A percentile compares a stretch with the other conserved stretches of the same genome.
Conservation (phyloP, 1,140 invertebrate species). For the Mycetomoellerius zeteki region DNA sequence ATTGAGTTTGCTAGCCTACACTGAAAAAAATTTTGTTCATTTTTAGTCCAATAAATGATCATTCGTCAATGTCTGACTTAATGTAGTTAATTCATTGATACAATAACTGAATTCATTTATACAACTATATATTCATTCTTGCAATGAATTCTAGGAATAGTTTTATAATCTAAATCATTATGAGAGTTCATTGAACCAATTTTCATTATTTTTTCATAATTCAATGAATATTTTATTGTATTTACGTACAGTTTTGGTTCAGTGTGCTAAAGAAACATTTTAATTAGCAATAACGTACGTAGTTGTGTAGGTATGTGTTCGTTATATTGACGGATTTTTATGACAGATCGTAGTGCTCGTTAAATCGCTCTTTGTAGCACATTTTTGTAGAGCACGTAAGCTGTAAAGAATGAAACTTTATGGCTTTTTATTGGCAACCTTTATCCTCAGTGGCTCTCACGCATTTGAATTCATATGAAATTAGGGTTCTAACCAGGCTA, state of each 20-base stretch:
- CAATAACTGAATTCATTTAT: no score
- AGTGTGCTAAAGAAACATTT: constrained; percentile 5
- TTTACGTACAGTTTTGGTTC: no score
- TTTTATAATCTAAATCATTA: no score
- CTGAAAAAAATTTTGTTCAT: no score
- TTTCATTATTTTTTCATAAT: no score
- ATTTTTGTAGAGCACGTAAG: constrained; percentile 4
- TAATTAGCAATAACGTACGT: constrained; percentile 18
- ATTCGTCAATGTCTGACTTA: no score
- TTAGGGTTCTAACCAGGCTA: neutral
- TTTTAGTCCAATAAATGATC: no score
- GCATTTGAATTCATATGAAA: constrained; percentile 20
- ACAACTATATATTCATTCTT: no score
- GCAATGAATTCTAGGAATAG: no score
- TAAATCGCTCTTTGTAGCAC: constrained; percentile 12
- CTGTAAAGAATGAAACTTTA: constrained; percentile 36
- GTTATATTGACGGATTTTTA: constrained; percentile 46
- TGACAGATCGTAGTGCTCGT: constrained; percentile 11
- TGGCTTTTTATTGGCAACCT: constrained; percentile 13
- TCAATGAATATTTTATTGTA: no score
- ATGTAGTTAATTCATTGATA: no score
- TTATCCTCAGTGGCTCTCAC: constrained; percentile 9
- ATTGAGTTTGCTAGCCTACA: neutral
- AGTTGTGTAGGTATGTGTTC: neutral
- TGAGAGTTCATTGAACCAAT: no score